Evolutionary conservation across 2,797 vertebrate species (phyloP).

Genomic region (Urosaurus nigricauda): DNA sequence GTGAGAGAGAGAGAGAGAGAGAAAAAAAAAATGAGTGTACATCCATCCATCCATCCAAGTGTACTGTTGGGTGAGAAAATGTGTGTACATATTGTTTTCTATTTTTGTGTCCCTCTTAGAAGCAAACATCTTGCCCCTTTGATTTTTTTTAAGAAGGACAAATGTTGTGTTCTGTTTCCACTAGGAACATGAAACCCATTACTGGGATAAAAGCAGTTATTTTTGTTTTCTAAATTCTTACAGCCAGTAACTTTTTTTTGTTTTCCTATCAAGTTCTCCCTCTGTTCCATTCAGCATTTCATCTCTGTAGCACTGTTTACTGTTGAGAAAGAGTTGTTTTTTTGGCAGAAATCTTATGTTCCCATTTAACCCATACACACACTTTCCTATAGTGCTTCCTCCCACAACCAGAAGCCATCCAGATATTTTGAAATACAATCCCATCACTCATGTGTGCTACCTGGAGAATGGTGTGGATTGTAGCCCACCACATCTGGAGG

Average conservation of each 20-base stretch:
- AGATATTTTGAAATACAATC: not conserved
- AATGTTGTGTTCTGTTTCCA: not conserved
- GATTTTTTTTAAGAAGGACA: not conserved
- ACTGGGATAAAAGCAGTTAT: not conserved
- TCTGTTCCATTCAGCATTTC: not conserved
- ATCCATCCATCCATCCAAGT: accelerated
- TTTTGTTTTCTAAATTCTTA: not conserved
- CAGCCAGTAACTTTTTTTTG: not conserved
- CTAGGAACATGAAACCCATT: too few relatives aligned
- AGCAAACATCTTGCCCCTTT: not conserved
- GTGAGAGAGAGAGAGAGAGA: too few relatives aligned
- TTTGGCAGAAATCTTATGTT: not conserved
- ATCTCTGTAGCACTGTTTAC: not conserved
- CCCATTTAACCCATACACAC: not conserved
- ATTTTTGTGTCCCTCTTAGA: not conserved
- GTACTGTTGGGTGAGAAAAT: not conserved
- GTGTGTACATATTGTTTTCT: not conserved
- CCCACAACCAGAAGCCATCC: not conserved
- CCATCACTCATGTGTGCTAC: not conserved
- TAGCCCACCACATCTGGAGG: not conserved
- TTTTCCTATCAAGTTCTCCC: not conserved
- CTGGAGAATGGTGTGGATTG: not conserved
- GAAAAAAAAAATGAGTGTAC: too few relatives aligned
- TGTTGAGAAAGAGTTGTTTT: not conserved
- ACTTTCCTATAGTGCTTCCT: not conserved